Conservation (phyloP, 2,888 invertebrate species). For the Chirona hameri region DNA sequence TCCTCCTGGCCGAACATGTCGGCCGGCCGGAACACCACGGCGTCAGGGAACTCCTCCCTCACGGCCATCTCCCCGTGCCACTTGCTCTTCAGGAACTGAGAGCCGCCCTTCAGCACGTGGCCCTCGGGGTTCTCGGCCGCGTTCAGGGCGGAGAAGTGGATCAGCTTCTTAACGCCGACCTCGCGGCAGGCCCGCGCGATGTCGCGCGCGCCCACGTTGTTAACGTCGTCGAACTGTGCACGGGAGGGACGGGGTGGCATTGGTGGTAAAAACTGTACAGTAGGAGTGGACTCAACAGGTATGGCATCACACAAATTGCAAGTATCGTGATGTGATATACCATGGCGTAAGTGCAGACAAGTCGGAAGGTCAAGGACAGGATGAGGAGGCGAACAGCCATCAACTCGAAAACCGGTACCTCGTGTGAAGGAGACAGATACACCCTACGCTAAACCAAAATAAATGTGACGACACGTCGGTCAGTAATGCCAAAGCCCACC, state of each 20-base stretch:
- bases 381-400: too few species aligned
- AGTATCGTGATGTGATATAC: too few species aligned
- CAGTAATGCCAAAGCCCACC: too few species aligned
- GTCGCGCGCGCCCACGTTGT: background rate
- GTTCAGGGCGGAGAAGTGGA: constrained; percentile 34
- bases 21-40: constrained; percentile 87
- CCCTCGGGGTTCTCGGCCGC: constrained; percentile 46
- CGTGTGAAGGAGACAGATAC: too few species aligned
- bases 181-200: constrained; percentile 14
- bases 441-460: too few species aligned
- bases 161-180: constrained; percentile 30
- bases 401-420: too few species aligned
- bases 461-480: too few species aligned
- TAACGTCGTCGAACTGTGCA: constrained; percentile 23
- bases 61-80: constrained; percentile 86
- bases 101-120: constrained; percentile 66
- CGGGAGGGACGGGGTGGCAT: too few species aligned
- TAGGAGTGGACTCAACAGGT: background rate
- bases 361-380: too few species aligned
- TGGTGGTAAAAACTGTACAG: too few species aligned
- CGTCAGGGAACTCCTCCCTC: constrained; percentile 88
- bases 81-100: constrained; percentile 72
- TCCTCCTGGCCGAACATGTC: constrained; percentile 89
- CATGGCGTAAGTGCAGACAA: too few species aligned
- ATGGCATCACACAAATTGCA: too few species aligned